These are phyloP conservation scores for Abramis brama DNA, from an alignment of 2,113 vertebrate genomes.

Conservation along the genomic window DNA sequence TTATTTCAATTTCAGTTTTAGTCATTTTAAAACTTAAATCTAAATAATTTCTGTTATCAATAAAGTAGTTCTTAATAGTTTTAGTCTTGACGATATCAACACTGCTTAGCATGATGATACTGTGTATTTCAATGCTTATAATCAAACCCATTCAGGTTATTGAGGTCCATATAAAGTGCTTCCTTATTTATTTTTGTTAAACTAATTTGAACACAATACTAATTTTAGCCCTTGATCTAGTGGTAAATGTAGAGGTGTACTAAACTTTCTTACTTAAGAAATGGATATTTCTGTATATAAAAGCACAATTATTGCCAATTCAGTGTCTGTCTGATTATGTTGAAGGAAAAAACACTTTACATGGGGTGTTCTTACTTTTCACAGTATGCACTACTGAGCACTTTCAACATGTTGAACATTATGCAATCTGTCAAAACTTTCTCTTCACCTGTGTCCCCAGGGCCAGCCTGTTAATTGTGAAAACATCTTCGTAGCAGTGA, in stretches of 20 bases:
- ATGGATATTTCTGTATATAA: neutral
- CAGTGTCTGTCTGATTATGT: neutral
- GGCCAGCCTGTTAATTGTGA: constrained; percentile 84
- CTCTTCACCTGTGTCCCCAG: constrained; percentile 66
- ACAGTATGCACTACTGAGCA: neutral
- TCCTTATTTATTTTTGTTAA: neutral
- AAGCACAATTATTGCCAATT: neutral
- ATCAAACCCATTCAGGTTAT: neutral
- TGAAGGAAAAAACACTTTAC: neutral
- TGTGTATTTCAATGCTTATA: neutral
- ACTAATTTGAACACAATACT: neutral
- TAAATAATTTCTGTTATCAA: too few species aligned
- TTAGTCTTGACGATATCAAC: neutral
- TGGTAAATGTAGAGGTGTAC: neutral
- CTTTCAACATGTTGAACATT: constrained; percentile 40
- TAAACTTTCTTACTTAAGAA: neutral
- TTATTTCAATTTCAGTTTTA: too few species aligned
- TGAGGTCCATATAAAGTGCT: neutral
- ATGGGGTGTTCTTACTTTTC: neutral
- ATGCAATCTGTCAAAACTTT: neutral
- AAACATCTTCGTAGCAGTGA: constrained; percentile 92
- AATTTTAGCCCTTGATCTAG: neutral
- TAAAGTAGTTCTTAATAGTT: neutral
- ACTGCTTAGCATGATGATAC: neutral
- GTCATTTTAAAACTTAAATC: too few species aligned